Base-by-base conservation (phyloP, 2,797 vertebrate genomes). In the Mus spretus region DNA sequence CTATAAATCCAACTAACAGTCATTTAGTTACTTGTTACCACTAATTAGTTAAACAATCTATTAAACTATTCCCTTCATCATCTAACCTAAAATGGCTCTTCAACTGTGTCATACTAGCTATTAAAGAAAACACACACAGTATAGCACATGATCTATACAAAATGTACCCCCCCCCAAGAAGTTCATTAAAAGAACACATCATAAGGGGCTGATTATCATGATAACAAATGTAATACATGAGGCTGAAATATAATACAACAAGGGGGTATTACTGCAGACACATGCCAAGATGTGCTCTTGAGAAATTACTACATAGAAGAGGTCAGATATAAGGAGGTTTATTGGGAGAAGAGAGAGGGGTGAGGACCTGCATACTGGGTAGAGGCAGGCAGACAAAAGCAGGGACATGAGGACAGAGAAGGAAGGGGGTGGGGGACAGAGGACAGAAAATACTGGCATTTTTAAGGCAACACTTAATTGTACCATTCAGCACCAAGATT, bases 1-100 rank as follows among this genome's bases (percentile, higher is more conserved):
- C 81, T 93, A 28, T 82, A 93, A 79, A 96, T 94, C n/a, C n/a
- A 72, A 93, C 24, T 77, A 93, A 83, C 31, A 19, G 37, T 40
- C 1, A 9, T 26, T 75, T 50, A 50, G 50, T 50, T 89, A 63
- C 37, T 84, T 92, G 47, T 83, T 85, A 90, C 34, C n/a, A 93
- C 75, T 93, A 85, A 90, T 72, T 53, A 89, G 53, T 40, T 50
- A 94, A 89, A 94, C 3, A 84, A 95, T 1, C 31, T 91, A 88
- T 80, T 50, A 67, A n/a, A 4, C 28, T 31, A 65, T 65, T 79
- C 81, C 88, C 53, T 92, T 89, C 47, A 86, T 86, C 47, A 95
- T 65, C 0, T 81, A 12, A 11, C 34, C 24, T 57, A 37, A 17
- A n/a, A 75, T 12, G n/a, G 12, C 61, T 94, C 59, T 79, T 88